Percentiles rank a stretch among this genome's conserved stretches.
phyloP scores from a whole-genome alignment of 2,113 vertebrate species.

The Oncorhynchus nerka region DNA sequence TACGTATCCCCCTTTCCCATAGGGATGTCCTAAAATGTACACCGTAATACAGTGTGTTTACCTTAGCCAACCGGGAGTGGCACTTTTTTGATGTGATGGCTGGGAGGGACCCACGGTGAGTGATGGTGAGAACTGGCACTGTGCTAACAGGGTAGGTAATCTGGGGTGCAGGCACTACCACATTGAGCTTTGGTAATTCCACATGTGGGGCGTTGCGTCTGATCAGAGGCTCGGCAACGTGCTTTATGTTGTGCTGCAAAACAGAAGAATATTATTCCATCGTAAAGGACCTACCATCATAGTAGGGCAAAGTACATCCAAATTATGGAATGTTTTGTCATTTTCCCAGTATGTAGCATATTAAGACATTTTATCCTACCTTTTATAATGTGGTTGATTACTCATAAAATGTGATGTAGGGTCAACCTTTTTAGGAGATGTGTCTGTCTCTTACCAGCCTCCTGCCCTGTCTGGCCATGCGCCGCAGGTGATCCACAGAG shows the following conservation, averaged over 20 bases:
- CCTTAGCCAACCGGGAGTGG: constrained; percentile 48
- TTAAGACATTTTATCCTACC: not conserved
- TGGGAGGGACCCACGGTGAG: constrained; percentile 14
- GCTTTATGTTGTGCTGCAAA: constrained; percentile 40
- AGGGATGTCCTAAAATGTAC: too few relatives aligned
- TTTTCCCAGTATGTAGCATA: too few relatives aligned
- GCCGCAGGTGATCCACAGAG: constrained; percentile 64
- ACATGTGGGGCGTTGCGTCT: not conserved
- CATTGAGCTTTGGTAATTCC: constrained; percentile 55
- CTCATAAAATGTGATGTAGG: not conserved
- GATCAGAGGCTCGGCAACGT: constrained; percentile 17
- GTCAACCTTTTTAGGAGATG: not conserved
- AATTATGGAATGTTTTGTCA: too few relatives aligned
- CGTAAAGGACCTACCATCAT: too few relatives aligned
- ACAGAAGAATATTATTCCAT: not conserved
- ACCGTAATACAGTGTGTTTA: constrained; percentile 25
- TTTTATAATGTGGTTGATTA: not conserved
- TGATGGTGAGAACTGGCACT: constrained; percentile 41
- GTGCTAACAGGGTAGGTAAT: constrained; percentile 31
- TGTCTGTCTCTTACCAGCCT: constrained; percentile 68
- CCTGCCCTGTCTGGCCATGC: constrained; percentile 64
- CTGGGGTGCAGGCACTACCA: constrained; percentile 32
- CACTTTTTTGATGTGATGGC: constrained; percentile 46
- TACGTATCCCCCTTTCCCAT: too few relatives aligned
- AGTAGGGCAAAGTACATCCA: too few relatives aligned